phyloP scores from a whole-genome alignment of 2,113 vertebrate genomes.

The Calonectris borealis region DNA sequence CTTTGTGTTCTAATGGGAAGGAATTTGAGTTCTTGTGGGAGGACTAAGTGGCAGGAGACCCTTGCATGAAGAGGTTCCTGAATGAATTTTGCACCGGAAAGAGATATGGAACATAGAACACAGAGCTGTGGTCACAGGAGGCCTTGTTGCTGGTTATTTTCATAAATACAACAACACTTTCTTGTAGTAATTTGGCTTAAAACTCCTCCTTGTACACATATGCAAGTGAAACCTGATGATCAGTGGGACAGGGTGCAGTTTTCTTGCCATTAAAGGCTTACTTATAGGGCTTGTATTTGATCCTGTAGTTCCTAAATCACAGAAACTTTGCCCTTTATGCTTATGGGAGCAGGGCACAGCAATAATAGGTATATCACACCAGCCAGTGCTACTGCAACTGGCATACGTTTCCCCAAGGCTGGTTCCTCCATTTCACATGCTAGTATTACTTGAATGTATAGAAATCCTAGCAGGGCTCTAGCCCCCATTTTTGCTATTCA shows the following conservation, averaged over 20 bases:
- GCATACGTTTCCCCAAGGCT: not conserved
- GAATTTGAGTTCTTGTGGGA: not conserved
- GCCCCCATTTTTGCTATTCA: accelerated
- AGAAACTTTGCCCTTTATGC: not conserved
- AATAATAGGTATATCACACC: not conserved
- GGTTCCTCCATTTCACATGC: not conserved
- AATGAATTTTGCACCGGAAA: not conserved
- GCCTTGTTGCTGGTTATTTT: not conserved
- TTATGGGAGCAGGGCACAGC: not conserved
- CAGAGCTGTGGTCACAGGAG: not conserved
- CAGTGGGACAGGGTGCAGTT: not conserved
- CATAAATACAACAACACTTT: not conserved
- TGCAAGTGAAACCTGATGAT: not conserved
- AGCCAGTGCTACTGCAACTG: not conserved
- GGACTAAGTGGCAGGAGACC: not conserved
- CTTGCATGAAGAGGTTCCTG: not conserved
- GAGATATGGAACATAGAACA: not conserved
- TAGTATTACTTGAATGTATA: too few species aligned
- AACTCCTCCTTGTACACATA: not conserved
- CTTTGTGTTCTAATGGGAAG: not conserved
- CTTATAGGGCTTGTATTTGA: not conserved
- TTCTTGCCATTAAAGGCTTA: not conserved
- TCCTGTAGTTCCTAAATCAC: not conserved
- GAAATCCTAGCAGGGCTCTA: not conserved
- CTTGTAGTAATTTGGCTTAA: not conserved